These are phyloP conservation scores for Telenomus remus DNA, from an alignment of 1,140 invertebrate species.

Conservation along the genomic window DNA sequence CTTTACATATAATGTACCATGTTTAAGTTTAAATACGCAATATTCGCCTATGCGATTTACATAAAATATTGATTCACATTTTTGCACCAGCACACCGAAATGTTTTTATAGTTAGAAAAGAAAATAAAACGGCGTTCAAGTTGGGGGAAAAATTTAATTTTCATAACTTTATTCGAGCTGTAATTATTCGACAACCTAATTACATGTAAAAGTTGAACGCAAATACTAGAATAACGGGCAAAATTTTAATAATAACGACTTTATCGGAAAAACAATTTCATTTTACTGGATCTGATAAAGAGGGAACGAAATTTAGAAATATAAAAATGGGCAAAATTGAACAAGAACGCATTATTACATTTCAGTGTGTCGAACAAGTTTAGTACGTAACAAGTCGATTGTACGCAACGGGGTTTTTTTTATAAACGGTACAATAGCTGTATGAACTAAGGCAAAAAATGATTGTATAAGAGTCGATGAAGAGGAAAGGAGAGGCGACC, in stretches of 20 bases:
- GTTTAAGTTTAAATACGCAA: constrained; percentile 9
- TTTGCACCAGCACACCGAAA: no score
- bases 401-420: not conserved
- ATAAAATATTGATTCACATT: no score
- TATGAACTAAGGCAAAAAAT: constrained; percentile 34
- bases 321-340: no score
- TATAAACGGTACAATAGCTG: constrained; percentile 4
- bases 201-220: constrained; percentile 32
- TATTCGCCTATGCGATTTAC: no score
- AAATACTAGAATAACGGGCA: not conserved
- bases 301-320: no score
- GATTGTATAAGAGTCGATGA: constrained; percentile 34
- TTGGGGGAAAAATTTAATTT: no score
- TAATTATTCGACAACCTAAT: constrained; percentile 43
- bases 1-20: constrained; percentile 6
- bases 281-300: no score
- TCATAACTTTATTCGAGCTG: constrained; percentile 51
- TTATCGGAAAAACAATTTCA: not conserved
- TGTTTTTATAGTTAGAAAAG: no score
- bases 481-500: constrained; percentile 6
- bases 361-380: no score
- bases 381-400: no score
- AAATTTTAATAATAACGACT: not conserved
- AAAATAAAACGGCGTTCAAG: no score
- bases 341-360: no score